Base-by-base conservation (phyloP, 2,113 vertebrate species). In the Atlantisia rogersi region DNA sequence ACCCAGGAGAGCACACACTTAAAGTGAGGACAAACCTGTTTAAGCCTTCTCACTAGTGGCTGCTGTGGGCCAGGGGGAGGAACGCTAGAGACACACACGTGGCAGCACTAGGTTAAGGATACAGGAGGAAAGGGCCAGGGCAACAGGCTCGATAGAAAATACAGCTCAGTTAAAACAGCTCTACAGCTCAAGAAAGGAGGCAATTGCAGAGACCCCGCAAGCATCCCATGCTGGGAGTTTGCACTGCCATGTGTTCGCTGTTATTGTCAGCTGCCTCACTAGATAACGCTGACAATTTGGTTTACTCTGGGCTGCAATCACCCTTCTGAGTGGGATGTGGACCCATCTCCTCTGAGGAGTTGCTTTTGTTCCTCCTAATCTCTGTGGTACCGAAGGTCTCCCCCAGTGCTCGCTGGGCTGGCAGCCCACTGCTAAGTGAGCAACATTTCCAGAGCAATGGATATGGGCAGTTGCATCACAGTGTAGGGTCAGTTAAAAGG, bases 401-500 rank as follows among this genome's bases (percentile, higher is more conserved):
- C 39, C 58, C 31, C 35, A 60, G 52, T 3, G 29, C 19, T 67
- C 65, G 22, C 44, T 71, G 71, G 52, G 76, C 69, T 95, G 29
- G 24, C 52, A 92, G 58, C 48, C 35, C 37, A 32, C 55, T 84
- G 80, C 71, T 93, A 67, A 68, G 39, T 76, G 73, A 84, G 12
- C 20, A 31, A n/a, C 55, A 78, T 90, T 93, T 96, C 77, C 86
- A 83, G 74, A 15, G 60, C 55, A 81, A 96, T 39, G 62, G 78
- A 90, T 50, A 67, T 4, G 64, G 85, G 76, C 87, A 46, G 81
- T 46, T 60, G 74, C 4, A 0, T 85, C 69, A 77, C 3, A 1
- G 14, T 12, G 63, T 60, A 85, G 90, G 97, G 95, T 96, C 92
- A 96, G 68, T 56, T 79, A 92, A 86, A 93, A 96, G 94, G 89